A percentile compares a stretch with the other conserved stretches of the same genome.
These are phyloP conservation scores for Xestia ashworthii DNA, from an alignment of 2,888 invertebrate species.

Conservation along the genomic window DNA sequence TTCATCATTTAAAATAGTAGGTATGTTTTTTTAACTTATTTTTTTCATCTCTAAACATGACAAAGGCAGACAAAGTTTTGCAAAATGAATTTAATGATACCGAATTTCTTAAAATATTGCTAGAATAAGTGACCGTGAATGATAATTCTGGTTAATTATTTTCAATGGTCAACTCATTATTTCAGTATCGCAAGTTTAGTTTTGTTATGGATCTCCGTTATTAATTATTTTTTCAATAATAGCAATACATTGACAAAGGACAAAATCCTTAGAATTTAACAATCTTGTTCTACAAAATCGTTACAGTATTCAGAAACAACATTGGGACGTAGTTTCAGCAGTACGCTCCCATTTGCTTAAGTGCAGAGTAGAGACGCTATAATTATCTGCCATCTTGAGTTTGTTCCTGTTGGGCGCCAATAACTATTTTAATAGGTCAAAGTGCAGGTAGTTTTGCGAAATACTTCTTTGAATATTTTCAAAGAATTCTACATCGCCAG, in stretches of 20 bases:
- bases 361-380: slow-evolving; percentile 17
- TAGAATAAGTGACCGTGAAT: neutral
- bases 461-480: neutral
- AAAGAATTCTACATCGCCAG: neutral
- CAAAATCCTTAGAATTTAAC: neutral
- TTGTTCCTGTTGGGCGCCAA: slow-evolving; percentile 35
- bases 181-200: neutral
- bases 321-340: slow-evolving; percentile 3
- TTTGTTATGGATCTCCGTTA: neutral
- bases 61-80: neutral
- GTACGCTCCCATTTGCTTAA: slow-evolving; percentile 18
- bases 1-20: neutral
- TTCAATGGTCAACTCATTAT: neutral
- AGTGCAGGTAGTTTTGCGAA: neutral
- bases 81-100: neutral
- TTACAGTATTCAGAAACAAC: slow-evolving; percentile 1
- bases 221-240: neutral
- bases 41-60: neutral
- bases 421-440: slow-evolving; percentile 18
- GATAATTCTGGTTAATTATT: neutral
- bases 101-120: neutral
- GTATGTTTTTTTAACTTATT: neutral
- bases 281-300: neutral
- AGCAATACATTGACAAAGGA: neutral
- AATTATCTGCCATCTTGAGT: slow-evolving; percentile 29